Evolutionary conservation across 1,140 invertebrate species (phyloP).

Genomic region (Apis dorsata): DNA sequence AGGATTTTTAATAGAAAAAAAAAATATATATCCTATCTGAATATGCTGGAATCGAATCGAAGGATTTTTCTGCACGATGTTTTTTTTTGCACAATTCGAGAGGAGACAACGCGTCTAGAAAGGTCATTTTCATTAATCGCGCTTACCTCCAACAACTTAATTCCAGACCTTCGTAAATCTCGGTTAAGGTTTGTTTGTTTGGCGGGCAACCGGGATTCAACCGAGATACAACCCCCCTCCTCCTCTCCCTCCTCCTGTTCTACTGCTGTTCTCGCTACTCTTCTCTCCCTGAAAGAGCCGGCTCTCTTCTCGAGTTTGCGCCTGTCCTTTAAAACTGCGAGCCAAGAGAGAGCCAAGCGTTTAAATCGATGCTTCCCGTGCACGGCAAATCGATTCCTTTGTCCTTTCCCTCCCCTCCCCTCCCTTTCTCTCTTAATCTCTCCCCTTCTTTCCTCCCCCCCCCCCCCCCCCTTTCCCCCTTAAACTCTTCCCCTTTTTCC

Average conservation of each 20-base stretch:
- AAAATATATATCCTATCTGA: no score
- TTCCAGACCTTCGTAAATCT: conserved; percentile 70
- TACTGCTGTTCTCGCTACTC: no score
- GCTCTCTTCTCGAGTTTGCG: conserved; percentile 31
- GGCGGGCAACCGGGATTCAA: conserved; percentile 58
- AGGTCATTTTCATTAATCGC: conserved; percentile 63
- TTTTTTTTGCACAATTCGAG: no score
- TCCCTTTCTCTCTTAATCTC: not conserved
- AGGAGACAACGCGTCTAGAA: conserved; percentile 7
- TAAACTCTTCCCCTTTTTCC: no score
- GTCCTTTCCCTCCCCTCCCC: not conserved
- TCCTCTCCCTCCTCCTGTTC: no score
- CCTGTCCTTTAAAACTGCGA: conserved; percentile 7
- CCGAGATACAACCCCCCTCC: conserved; percentile 42
- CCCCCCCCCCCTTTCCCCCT: no score
- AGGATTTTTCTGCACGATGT: no score
- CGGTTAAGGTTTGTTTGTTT: conserved; percentile 72
- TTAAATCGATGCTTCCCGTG: conserved; percentile 42
- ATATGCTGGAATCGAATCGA: no score
- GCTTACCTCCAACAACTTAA: conserved; percentile 58
- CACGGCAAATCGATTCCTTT: conserved; percentile 53
- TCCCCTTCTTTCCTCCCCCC: no score
- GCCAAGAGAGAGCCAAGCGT: conserved; percentile 13
- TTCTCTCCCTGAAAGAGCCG: conserved; percentile 18
- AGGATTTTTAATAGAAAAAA: no score